phyloP scores from a whole-genome alignment of 2,888 invertebrate species.

The Lithodes maja region DNA sequence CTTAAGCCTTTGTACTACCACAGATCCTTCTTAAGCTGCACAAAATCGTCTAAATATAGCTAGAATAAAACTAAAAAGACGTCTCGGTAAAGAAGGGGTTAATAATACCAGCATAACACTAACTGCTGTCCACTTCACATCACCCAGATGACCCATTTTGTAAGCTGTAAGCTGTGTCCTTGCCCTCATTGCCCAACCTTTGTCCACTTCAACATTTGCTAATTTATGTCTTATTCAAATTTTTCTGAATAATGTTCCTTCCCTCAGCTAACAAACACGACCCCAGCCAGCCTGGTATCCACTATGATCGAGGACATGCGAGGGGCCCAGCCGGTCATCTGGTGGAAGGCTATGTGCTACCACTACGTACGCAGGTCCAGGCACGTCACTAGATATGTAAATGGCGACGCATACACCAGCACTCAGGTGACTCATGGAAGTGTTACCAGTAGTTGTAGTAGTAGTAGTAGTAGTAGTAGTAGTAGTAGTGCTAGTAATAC shows the following conservation, averaged over 20 bases:
- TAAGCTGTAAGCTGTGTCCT: neutral
- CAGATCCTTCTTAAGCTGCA: no score
- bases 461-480: no score
- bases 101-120: no score
- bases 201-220: neutral
- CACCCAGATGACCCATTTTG: neutral
- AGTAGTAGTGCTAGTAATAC: no score
- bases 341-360: slow-evolving; percentile 92
- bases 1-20: no score
- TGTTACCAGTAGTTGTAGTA: no score
- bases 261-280: slow-evolving; percentile 57
- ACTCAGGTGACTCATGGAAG: slow-evolving; percentile 80
- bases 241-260: neutral
- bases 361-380: slow-evolving; percentile 86
- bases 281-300: slow-evolving; percentile 51
- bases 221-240: neutral
- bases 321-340: slow-evolving; percentile 84
- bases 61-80: no score
- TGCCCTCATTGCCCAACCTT: neutral
- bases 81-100: no score
- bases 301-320: slow-evolving; percentile 76
- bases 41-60: no score
- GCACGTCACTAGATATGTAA: slow-evolving; percentile 85
- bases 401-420: slow-evolving; percentile 87
- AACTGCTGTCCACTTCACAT: no score